Base-by-base conservation (phyloP, 2,888 invertebrate genomes). In the Troides aeacus region DNA sequence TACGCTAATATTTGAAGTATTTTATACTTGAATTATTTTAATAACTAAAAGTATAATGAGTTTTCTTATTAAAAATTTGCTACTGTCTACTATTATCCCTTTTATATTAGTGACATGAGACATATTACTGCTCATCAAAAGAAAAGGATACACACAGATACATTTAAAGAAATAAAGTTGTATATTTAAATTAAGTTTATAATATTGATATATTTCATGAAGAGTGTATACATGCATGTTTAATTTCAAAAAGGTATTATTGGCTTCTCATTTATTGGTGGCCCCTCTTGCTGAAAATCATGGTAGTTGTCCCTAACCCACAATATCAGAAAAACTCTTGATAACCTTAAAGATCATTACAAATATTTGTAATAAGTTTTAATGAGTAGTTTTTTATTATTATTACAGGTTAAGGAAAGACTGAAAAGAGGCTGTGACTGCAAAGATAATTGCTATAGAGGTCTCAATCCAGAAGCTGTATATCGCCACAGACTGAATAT, bases 401-500 rank as follows among this genome's bases (percentile, higher is more conserved):
- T 58, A 57, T 66, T 92, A 71, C 94, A 96, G 93, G 96, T 96
- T 4, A 93, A 94, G 80, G 94, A 95, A 78, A 92, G 96, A 71
- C 94, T 96, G 79, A 94, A 93, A 75, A 90, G 94, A 78, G 96
- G 96, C 63, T 96, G 96, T 79, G 96, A 96, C 78, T 96, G 96
- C 80, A 95, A 95, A 81, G 96, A 96, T 78, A 95, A 95, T 78
- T 96, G 96, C 81, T 96, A 96, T 79, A 92, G 94, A 68, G 95
- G 95, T n/a, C 88, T 96, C 42, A 95, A 95, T 81, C 94, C 96
- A 0, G 96, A 96, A 77, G 94, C 94, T 76, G 96, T 96, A 1
- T 96, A 96, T 81, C 94, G 95, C 64, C 96, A 96, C 82, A 91
- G 96, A 75, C 87, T 96, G 56, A 96, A 96, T 78, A 96, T 96